Evolutionary conservation across 2,797 vertebrate species (phyloP).

Genomic region (Gobionotothen gibberifrons): DNA sequence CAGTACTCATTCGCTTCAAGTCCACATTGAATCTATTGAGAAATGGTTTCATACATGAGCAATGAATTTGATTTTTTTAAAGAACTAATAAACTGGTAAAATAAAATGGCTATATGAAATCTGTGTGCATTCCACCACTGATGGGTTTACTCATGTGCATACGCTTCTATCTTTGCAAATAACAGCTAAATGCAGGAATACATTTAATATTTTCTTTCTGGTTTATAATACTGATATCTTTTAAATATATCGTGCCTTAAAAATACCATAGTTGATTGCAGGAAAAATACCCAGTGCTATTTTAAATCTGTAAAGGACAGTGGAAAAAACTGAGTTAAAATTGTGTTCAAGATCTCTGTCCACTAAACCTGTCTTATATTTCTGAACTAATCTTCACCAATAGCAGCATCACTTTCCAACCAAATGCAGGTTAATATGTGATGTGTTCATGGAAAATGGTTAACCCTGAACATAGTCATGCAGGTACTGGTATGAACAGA

Average conservation of each 20-base stretch:
- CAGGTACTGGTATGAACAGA: not conserved
- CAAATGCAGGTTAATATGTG: not conserved
- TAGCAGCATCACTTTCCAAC: not conserved
- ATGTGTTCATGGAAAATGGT: not conserved
- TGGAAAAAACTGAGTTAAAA: not conserved
- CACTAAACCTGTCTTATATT: not conserved
- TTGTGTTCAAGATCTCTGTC: not conserved
- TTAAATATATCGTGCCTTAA: not conserved
- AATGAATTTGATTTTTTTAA: slow-evolving; percentile 65
- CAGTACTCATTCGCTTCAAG: slow-evolving; percentile 34
- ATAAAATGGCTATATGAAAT: slow-evolving; percentile 18
- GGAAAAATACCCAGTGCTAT: not conserved
- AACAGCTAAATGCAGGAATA: not conserved
- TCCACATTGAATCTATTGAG: slow-evolving; percentile 39
- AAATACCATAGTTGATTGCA: too few species aligned
- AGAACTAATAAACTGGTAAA: slow-evolving; percentile 70
- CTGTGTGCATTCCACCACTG: not conserved
- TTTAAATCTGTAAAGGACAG: not conserved
- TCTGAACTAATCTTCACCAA: not conserved
- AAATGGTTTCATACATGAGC: slow-evolving; percentile 37
- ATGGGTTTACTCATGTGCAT: not conserved
- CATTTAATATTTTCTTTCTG: not conserved
- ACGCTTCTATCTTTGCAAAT: not conserved
- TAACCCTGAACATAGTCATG: not conserved
- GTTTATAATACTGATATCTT: not conserved